phyloP scores from a whole-genome alignment of 2,113 vertebrate species.

The Gallinago media region DNA sequence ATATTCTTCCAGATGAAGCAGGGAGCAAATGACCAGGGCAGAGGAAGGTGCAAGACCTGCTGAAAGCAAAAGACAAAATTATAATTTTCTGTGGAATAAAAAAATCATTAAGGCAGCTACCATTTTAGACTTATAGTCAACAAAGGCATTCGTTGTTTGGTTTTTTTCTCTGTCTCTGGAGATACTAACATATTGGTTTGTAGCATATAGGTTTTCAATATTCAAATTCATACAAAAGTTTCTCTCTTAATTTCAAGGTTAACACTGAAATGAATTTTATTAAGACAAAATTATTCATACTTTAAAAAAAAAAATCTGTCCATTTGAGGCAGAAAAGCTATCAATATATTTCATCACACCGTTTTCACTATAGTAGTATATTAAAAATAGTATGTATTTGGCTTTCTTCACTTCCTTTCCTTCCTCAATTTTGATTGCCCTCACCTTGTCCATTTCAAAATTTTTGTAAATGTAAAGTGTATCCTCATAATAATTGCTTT shows the following conservation, averaged over 20 bases:
- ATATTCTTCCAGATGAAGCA: neutral
- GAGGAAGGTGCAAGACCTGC: neutral
- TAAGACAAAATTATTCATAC: neutral
- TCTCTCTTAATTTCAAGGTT: neutral
- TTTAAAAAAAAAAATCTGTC: neutral
- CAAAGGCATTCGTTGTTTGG: neutral
- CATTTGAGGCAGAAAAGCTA: neutral
- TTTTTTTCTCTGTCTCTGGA: neutral
- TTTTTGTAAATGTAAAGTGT: neutral
- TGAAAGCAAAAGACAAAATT: neutral
- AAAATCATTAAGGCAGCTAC: neutral
- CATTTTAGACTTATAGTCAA: neutral
- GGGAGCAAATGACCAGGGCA: neutral
- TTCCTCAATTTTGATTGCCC: neutral
- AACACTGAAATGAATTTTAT: neutral
- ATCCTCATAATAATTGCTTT: neutral
- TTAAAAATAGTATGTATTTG: neutral
- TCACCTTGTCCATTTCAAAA: neutral
- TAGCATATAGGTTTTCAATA: neutral
- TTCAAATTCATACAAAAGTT: neutral
- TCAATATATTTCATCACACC: neutral
- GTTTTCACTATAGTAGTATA: neutral
- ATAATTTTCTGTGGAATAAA: neutral
- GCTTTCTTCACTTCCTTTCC: neutral
- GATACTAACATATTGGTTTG: neutral